Base-by-base conservation (phyloP, 2,797 vertebrate species). In the Thalassophryne amazonica region DNA sequence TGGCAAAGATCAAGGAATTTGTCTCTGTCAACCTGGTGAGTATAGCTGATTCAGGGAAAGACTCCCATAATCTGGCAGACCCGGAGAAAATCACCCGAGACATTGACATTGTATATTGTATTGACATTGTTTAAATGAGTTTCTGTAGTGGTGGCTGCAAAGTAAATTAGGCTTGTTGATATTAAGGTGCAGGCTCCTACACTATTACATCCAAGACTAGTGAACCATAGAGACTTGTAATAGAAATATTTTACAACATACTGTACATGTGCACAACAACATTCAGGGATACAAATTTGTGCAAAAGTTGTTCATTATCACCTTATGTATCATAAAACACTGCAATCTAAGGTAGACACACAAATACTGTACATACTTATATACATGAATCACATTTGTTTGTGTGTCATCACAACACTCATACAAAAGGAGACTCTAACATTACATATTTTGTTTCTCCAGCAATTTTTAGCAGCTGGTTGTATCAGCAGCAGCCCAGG, bases 41-140 rank as follows among this genome's bases (percentile, higher is more conserved):
- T n/a, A n/a, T n/a, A n/a, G n/a, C n/a, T n/a, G n/a, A n/a, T n/a
- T n/a, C n/a, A n/a, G n/a, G n/a, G n/a, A n/a, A n/a, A n/a, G n/a
- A n/a, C n/a, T n/a, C n/a, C n/a, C n/a, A n/a, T n/a, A n/a, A n/a
- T n/a, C n/a, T n/a, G n/a, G n/a, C n/a, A 4, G 40, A 53, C 39
- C 34, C 48, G 39, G 53, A 47, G 45, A 48, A 69, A 76, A n/a
- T n/a, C n/a, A n/a, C n/a, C n/a, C n/a, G n/a, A n/a, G n/a, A n/a
- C n/a, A n/a, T n/a, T n/a, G n/a, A n/a, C n/a, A n/a, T n/a, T n/a
- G n/a, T 34, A 72, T 76, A 70, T 80, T 29, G 68, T 76, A 72
- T 76, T 68, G 78, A 58, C 72, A 74, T 74, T 73, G 71, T 51
- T 57, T 56, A 62, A 63, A 78, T 71, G 54, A 69, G 61, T 37